These are phyloP conservation scores for Pseudochirops cupreus DNA, from an alignment of 2,797 vertebrate species.

Conservation along the genomic window DNA sequence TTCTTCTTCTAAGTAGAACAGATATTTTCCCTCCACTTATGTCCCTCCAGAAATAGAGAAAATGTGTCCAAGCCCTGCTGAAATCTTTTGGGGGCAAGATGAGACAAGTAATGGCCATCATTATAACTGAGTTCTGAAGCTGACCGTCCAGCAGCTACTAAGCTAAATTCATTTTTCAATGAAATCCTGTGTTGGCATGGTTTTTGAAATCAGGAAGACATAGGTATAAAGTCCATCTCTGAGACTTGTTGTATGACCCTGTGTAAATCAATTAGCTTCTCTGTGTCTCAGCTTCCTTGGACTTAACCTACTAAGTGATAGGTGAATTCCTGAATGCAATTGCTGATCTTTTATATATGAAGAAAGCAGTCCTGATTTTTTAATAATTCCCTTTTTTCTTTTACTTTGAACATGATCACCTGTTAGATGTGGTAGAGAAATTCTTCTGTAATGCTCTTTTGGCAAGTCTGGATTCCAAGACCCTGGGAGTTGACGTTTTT, in stretches of 20 bases:
- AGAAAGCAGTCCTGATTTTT: background rate
- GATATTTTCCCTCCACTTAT: background rate
- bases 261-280: background rate
- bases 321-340: background rate
- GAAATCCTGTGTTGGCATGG: background rate
- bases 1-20: background rate
- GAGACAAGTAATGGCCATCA: background rate
- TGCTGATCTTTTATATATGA: background rate
- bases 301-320: background rate
- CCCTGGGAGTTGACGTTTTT: background rate
- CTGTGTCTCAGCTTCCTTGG: background rate
- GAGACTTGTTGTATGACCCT: background rate
- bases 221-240: background rate
- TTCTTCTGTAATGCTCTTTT: background rate
- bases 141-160: background rate
- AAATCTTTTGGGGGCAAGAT: background rate
- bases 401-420: background rate
- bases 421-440: background rate
- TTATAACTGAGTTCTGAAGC: background rate
- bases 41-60: no score
- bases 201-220: background rate
- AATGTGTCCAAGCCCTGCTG: no score
- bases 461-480: background rate
- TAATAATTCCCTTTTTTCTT: background rate
- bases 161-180: background rate